Conservation (phyloP, 2,888 invertebrate species). For the Nineta flava region DNA sequence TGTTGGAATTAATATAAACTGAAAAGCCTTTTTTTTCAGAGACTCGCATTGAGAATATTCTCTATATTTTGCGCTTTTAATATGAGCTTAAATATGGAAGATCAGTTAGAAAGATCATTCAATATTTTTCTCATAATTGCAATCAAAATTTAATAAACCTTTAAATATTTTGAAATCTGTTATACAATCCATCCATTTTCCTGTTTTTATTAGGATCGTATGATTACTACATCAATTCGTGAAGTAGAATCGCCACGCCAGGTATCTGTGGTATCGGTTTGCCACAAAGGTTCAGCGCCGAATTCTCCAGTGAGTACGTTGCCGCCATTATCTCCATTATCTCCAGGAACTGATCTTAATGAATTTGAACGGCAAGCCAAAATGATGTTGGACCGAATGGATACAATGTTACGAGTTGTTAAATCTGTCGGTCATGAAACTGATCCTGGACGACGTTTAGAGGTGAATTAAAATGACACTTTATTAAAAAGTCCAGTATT, state of each 20-base stretch:
- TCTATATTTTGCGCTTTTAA: no score
- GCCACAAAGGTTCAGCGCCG: slow-evolving; percentile 10
- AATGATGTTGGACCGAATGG: slow-evolving; percentile 37
- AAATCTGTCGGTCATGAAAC: slow-evolving; percentile 39
- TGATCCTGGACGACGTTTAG: slow-evolving; percentile 44
- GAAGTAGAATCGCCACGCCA: neutral
- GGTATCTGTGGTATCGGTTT: slow-evolving; percentile 1
- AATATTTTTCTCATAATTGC: no score
- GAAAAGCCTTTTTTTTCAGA: no score
- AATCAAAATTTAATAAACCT: no score
- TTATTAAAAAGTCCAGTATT: neutral
- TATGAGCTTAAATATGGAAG: no score
- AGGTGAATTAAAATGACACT: slow-evolving; percentile 25
- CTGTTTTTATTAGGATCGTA: neutral
- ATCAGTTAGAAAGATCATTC: no score
- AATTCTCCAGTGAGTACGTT: neutral
- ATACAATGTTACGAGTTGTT: slow-evolving; percentile 39
- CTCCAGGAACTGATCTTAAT: slow-evolving; percentile 15
- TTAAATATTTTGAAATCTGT: no score
- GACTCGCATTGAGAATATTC: no score
- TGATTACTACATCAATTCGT: neutral
- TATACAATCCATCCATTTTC: no score
- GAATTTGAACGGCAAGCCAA: slow-evolving; percentile 30
- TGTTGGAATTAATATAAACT: no score
- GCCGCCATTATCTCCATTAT: neutral